phyloP scores from a whole-genome alignment of 2,113 vertebrate species.

The Indri indri region DNA sequence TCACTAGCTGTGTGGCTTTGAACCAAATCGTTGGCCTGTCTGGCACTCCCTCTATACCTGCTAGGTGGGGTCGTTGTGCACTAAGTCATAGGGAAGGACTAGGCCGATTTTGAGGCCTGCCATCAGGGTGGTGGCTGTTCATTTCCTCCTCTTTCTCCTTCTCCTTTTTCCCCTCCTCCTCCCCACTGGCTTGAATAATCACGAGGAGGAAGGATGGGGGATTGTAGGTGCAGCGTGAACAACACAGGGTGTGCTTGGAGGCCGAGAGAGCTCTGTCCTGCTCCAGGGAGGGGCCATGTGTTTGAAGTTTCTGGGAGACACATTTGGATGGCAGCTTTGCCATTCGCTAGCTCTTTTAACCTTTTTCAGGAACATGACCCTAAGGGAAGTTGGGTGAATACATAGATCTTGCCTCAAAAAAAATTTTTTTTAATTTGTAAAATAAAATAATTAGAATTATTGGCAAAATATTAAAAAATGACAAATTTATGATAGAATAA shows the following conservation, averaged over 20 bases:
- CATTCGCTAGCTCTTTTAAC: background rate
- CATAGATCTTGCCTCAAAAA: background rate
- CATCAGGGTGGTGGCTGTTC: background rate
- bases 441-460: background rate
- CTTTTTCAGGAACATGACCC: background rate
- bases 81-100: background rate
- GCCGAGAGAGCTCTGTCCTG: background rate
- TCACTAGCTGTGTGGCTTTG: background rate
- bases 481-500: background rate
- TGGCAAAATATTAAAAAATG: background rate
- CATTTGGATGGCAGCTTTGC: background rate
- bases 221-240: accelerated
- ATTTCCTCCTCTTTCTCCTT: background rate
- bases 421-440: background rate
- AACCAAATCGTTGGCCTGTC: background rate
- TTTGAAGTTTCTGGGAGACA: background rate
- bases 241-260: background rate
- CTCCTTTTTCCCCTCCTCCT: background rate
- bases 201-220: background rate
- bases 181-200: background rate
- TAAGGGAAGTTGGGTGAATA: background rate
- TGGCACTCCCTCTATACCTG: too few relatives aligned
- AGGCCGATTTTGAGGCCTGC: background rate
- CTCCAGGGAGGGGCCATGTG: background rate
- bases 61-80: background rate